phyloP scores from a whole-genome alignment of 2,113 vertebrate species.

The Syngnathus typhle region DNA sequence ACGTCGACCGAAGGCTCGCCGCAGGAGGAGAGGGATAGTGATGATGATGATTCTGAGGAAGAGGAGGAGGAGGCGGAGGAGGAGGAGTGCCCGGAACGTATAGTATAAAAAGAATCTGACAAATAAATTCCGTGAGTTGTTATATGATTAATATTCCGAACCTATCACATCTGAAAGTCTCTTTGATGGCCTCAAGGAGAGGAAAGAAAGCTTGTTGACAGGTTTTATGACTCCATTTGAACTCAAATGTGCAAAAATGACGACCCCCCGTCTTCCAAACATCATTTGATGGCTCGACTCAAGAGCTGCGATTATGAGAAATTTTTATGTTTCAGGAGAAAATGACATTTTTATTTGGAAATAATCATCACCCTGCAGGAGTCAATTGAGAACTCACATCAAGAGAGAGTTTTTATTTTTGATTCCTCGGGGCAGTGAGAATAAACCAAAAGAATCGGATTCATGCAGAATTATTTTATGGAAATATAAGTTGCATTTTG shows the following conservation, averaged over 20 bases:
- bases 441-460: neutral
- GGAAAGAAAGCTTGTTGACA: slow-evolving; percentile 22
- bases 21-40: slow-evolving; percentile 37
- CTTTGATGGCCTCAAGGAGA: slow-evolving; percentile 34
- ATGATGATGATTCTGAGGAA: neutral
- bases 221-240: slow-evolving; percentile 42
- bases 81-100: neutral
- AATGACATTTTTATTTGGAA: neutral
- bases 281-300: neutral
- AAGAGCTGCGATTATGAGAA: slow-evolving; percentile 5
- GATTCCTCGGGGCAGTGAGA: neutral
- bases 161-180: slow-evolving; percentile 23
- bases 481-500: neutral
- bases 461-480: neutral
- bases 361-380: neutral
- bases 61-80: neutral
- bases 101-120: too few relatives aligned
- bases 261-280: neutral
- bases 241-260: slow-evolving; percentile 28
- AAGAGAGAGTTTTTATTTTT: neutral
- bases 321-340: neutral
- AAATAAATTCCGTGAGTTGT: slow-evolving; percentile 38
- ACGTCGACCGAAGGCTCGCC: slow-evolving; percentile 43
- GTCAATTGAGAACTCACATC: neutral
- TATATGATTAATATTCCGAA: slow-evolving; percentile 54